Percentiles rank a stretch among this genome's conserved stretches.
phyloP scores from a whole-genome alignment of 2,797 vertebrate species.

The Alcedo quadribrachys region DNA sequence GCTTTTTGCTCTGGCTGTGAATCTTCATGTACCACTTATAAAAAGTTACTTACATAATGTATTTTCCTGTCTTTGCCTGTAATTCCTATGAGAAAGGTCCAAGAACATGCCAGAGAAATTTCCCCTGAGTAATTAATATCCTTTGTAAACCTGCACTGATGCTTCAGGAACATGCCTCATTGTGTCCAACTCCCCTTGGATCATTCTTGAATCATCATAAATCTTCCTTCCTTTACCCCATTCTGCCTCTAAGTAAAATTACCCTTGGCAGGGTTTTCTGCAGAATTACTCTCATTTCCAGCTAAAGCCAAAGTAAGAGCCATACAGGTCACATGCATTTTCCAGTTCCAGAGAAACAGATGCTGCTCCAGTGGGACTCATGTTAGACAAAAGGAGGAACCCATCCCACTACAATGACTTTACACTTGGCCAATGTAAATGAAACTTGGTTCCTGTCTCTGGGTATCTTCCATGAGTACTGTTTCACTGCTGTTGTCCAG shows the following conservation, averaged over 20 bases:
- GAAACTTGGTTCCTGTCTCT: background rate
- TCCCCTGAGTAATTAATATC: background rate
- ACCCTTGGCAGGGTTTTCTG: background rate
- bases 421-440: background rate
- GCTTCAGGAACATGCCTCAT: slow-evolving; percentile 19
- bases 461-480: background rate
- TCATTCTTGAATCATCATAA: background rate
- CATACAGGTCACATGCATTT: background rate
- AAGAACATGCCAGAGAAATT: slow-evolving; percentile 16
- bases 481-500: background rate
- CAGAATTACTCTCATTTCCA: slow-evolving; percentile 33
- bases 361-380: background rate
- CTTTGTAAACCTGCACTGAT: background rate
- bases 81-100: background rate
- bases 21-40: background rate
- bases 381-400: slow-evolving; percentile 63
- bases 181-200: background rate
- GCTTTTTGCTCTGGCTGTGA: background rate
- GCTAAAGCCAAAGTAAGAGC: background rate
- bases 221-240: background rate
- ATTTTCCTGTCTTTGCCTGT: slow-evolving; percentile 29
- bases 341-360: slow-evolving; percentile 24
- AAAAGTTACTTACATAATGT: background rate
- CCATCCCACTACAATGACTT: background rate
- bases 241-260: background rate